Evolutionary conservation across 2,888 invertebrate species (phyloP), one percentile per base, ranked within the genome.

Genomic region (Drosophila niveifrons): DNA sequence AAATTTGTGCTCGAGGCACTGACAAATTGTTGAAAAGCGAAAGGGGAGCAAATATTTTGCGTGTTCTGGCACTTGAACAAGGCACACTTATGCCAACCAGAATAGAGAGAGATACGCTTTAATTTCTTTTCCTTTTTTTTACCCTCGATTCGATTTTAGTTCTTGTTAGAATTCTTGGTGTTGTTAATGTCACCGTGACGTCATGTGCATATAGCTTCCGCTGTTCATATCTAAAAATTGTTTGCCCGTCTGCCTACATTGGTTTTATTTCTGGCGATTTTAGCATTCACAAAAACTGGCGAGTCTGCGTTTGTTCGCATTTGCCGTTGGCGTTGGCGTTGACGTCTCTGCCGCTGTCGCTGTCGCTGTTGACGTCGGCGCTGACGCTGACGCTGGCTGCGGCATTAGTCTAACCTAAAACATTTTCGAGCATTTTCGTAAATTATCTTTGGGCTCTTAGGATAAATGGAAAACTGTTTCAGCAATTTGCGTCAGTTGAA

Each of bases 391-490:
- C 47, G 46, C 34, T 9, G 43, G 48, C 82, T 28, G 69, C 57
- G 68, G 75, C 87, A 83, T 88, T 75, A 83, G 82, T 47, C 64
- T 81, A 89, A 83, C 84, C 81, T 57, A 87, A 80, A 78, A 73
- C 52, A 70, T 83, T 72, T 86, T 78, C 66, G 66, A 18, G 64
- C 55, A 72, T 72, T 87, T 80, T 82, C 68, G 65, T 67, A 75
- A 68, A 82, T 77, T 81, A 75, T 82, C 74, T 76, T 58, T 78
- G 61, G 73, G 63, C 72, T 74, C 70, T 68, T 78, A 83, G 85
- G 79, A 89, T 87, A 91, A 89, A 90, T 91, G 89, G 90, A 91
- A 91, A 90, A 85, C 82, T 75, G 77, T 81, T 86, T 83, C 72
- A 63, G 58, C 68, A 74, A 84, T 69, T 87, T 89, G 88, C 88